phyloP scores from a whole-genome alignment of 2,797 vertebrate genomes.

The Leptodactylus fallax region DNA sequence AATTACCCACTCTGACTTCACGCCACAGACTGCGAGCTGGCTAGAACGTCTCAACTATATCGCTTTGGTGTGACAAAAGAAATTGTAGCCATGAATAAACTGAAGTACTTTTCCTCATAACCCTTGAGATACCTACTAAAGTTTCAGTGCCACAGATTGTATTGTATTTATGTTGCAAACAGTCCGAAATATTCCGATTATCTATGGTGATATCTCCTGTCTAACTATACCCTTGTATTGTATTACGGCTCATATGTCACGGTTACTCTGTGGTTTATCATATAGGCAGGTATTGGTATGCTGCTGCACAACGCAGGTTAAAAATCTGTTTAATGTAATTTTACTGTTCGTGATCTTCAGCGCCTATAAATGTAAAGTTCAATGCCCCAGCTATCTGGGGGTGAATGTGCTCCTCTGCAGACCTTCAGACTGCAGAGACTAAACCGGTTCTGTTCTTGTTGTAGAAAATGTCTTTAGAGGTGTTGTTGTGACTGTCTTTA shows the following conservation, averaged over 20 bases:
- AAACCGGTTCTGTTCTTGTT: no score
- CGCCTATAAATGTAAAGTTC: not conserved
- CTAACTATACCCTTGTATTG: not conserved
- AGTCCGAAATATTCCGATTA: conserved; percentile 19
- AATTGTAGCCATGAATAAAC: conserved; percentile 39
- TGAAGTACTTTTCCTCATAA: conserved; percentile 28
- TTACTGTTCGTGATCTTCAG: not conserved
- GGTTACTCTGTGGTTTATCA: not conserved
- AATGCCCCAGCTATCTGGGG: no score
- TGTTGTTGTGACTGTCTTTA: no score
- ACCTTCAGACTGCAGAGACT: no score
- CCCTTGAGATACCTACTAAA: conserved; percentile 8
- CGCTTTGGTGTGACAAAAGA: conserved; percentile 94
- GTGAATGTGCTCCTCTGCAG: no score
- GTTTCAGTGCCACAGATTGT: not conserved
- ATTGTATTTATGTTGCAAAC: not conserved
- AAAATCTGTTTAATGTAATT: not conserved
- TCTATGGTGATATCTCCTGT: not conserved
- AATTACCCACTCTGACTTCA: conserved; percentile 98
- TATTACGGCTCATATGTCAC: not conserved
- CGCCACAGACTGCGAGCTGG: conserved; percentile 84
- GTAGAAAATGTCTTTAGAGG: no score
- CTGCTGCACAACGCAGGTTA: not conserved
- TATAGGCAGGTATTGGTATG: not conserved
- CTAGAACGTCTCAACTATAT: conserved; percentile 98